Evolutionary conservation across 2,888 invertebrate species (phyloP), one percentile per base, ranked within the genome.

Genomic region (Athalia circularis): DNA sequence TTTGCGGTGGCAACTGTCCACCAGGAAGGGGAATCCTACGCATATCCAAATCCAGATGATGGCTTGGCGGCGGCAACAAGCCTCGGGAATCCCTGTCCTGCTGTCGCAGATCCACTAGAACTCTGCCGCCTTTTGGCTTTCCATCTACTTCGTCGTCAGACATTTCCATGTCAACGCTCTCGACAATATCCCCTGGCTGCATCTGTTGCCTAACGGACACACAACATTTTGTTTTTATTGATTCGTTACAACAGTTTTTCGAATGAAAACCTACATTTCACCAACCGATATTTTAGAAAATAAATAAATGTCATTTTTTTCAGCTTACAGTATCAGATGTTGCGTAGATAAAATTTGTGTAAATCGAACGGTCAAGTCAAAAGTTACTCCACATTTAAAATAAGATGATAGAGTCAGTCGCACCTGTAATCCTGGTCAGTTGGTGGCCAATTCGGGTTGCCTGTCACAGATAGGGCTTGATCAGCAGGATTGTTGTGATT

Each of bases 141-240:
- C 82, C 86, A 54, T 89, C 90, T 3, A 81, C 85, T 83, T 96
- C 96, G 67, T 96, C 96, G 84, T 96, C 96, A 9, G 96, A 96
- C 87, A 97, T 92, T 82, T 96, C 96, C 96, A 96, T 96, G 83
- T 97, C 96, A 79, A 96, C 94, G 87, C 94, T 95, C 86, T 95
- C 95, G 4, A 95, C 94, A 86, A 95, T 96, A 85, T 96, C 96
- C 9, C 93, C 90, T 6, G 88, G 86, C 80, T 89, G 89, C 64
- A 72, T 76, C 65, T 78, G 78, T 78, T 68, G 79, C 76, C 54
- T 76, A 67, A 43, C 79, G 79, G 70, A n/a, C 70, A 52, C 11
- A 5, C 13, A 29, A 59, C 9, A 72, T 29, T 29, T 29, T 29
- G 29, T 29, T 29, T 29, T 29, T 2, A 29, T 29, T 29, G 43